Evolutionary conservation across 1,140 invertebrate species (phyloP), one percentile per base, ranked within the genome.

Genomic region (Eueides isabella): DNA sequence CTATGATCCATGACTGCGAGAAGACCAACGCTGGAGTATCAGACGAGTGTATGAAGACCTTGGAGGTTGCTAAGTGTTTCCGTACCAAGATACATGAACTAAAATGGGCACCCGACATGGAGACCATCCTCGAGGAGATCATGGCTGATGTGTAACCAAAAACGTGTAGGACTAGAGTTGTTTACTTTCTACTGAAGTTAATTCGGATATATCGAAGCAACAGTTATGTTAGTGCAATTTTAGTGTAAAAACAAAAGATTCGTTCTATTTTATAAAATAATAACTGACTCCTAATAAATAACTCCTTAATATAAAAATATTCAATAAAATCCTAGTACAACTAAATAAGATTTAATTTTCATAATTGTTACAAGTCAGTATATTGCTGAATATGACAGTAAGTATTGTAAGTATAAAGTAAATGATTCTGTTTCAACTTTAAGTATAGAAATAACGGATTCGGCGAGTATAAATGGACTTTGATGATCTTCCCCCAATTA

Each of bases 21-120:
- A 82, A 78, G 23, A 44, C 63, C 7, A 67, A 75, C 30, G 62
- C 33, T 5, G 72, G 26, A 0, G 66, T 75, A 11, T 28, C 35
- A 11, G 89, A 91, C 71, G 74, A 80, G 23, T 91, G 89, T 70
- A 44, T 44, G 26, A 76, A 73, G 31, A 77, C 78, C 12, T 61
- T 90, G 78, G 85, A 88, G 67, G 77, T 86, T 11, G 76, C 87
- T 38, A 90, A 90, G 33, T 91, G 89, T 55, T 91, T 91, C 82
- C 78, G 81, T 0, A 83, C 80, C 12, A 84, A 87, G 72, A 91
- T 91, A 16, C 87, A 89, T 30, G 75, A 80, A 19, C 84, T 91
- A 11, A 85, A 89, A 41, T 91, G 89, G 89, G 86, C 88, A 0
- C 89, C 89, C 0, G 79, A 78, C 63, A 86, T 91, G 82, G 85